Conservation (phyloP, 2,113 vertebrate species). For the Siniperca chuatsi region DNA sequence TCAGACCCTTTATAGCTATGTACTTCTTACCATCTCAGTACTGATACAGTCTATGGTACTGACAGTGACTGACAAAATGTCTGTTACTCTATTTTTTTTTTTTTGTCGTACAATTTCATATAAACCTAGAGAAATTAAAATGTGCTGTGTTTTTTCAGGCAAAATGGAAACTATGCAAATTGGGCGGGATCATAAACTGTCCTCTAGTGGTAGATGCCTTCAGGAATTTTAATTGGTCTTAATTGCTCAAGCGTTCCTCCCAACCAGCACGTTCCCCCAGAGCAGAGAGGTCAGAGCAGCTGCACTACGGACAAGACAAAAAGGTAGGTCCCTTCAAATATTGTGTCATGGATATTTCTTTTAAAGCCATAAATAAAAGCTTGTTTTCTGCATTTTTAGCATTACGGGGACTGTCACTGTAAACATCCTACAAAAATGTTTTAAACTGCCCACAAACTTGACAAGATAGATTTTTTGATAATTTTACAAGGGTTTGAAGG, state of each 20-base stretch:
- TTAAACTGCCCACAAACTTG: neutral
- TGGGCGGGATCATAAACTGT: constrained; percentile 70
- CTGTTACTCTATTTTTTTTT: neutral
- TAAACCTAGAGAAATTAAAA: neutral
- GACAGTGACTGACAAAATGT: neutral
- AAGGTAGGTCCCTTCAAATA: constrained; percentile 51
- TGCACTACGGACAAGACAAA: constrained; percentile 7
- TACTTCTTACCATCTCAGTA: neutral
- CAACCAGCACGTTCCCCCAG: constrained; percentile 8
- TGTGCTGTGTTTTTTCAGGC: neutral
- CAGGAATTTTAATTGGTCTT: constrained; percentile 74
- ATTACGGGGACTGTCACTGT: neutral
- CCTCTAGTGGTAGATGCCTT: constrained; percentile 37
- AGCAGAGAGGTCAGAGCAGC: constrained; percentile 33
- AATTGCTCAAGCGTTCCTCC: constrained; percentile 63
- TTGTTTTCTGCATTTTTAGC: neutral
- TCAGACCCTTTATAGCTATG: neutral
- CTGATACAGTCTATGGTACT: neutral
- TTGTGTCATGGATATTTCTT: neutral
- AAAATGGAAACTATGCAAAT: constrained; percentile 10
- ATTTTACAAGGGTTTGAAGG: too few relatives aligned
- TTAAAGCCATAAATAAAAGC: neutral
- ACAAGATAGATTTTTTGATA: neutral
- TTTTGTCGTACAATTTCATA: neutral
- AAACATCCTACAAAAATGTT: neutral